Evolutionary conservation across 2,888 invertebrate genomes (phyloP).

Genomic region (Pollenia labialis): DNA sequence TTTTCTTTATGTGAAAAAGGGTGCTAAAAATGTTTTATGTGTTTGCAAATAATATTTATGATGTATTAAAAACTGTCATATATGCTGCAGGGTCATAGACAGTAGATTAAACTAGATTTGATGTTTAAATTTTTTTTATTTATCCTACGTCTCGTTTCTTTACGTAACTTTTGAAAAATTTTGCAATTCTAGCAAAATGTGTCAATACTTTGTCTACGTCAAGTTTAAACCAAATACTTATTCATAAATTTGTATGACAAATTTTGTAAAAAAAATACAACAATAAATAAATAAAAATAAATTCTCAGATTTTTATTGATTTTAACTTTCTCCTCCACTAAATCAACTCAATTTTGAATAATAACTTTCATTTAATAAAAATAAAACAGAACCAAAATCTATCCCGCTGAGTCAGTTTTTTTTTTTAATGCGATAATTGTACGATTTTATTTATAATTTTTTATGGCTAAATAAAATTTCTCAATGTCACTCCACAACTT

Average conservation of each 20-base stretch:
- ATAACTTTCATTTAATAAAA: slow-evolving; percentile 35
- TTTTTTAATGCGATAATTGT: slow-evolving; percentile 18
- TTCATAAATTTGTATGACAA: too few species aligned
- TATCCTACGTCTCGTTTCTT: too few species aligned
- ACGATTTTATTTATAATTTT: slow-evolving; percentile 31
- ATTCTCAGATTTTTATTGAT: neutral
- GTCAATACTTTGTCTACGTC: too few species aligned
- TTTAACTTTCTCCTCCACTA: slow-evolving; percentile 24
- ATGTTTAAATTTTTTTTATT: neutral
- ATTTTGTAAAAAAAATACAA: too few species aligned
- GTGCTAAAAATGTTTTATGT: slow-evolving; percentile 21
- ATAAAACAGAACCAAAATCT: neutral
- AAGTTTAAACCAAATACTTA: too few species aligned
- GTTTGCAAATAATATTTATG: slow-evolving; percentile 46
- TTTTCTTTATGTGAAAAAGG: neutral
- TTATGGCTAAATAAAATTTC: slow-evolving; percentile 57
- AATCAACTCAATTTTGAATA: slow-evolving; percentile 7
- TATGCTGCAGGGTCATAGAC: slow-evolving; percentile 24
- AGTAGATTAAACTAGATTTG: neutral
- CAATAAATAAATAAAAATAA: neutral
- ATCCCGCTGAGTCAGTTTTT: slow-evolving; percentile 49
- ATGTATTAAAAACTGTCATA: slow-evolving; percentile 32
- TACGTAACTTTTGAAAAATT: too few species aligned
- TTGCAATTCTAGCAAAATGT: too few species aligned
- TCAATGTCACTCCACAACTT: slow-evolving; percentile 66